Conservation (phyloP, 2,888 invertebrate species). For the Cephalotes varians region DNA sequence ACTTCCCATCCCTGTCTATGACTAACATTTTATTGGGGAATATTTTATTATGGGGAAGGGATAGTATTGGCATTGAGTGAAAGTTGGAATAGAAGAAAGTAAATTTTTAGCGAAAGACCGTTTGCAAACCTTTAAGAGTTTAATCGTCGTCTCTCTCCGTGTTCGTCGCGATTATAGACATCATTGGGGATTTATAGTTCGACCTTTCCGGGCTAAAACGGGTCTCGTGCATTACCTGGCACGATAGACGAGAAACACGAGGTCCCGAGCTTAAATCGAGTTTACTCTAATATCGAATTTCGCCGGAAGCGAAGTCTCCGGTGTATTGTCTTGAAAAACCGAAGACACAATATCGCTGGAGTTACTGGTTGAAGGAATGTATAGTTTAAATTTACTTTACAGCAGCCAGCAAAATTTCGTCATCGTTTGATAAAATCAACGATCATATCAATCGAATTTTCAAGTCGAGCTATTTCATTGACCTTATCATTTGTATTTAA, state of each 20-base stretch:
- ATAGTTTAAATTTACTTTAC: constrained; percentile 59
- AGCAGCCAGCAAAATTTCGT: background rate
- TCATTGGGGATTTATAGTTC: constrained; percentile 55
- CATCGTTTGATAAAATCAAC: background rate
- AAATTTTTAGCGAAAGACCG: constrained; percentile 6
- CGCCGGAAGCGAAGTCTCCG: constrained; percentile 63
- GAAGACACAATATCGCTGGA: constrained; percentile 63
- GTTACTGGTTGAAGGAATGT: constrained; percentile 47
- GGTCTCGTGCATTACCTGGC: constrained; percentile 57
- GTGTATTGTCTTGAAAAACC: constrained; percentile 66
- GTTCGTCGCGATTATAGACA: constrained; percentile 36
- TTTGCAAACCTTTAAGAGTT: constrained; percentile 15
- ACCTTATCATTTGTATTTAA: background rate
- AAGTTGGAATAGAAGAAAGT: constrained; percentile 23
- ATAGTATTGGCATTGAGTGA: background rate
- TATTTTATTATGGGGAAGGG: no score
- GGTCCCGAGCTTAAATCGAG: constrained; percentile 73
- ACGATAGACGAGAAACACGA: constrained; percentile 58
- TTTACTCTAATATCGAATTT: constrained; percentile 73
- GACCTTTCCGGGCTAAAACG: constrained; percentile 53
- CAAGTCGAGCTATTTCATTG: background rate
- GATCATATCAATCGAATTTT: constrained; percentile 1
- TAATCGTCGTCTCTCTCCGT: constrained; percentile 51
- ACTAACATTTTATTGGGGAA: constrained; percentile 18
- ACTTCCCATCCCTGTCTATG: no score